Base-by-base conservation (phyloP, 2,113 vertebrate genomes). In the Sylvilagus bachmani region DNA sequence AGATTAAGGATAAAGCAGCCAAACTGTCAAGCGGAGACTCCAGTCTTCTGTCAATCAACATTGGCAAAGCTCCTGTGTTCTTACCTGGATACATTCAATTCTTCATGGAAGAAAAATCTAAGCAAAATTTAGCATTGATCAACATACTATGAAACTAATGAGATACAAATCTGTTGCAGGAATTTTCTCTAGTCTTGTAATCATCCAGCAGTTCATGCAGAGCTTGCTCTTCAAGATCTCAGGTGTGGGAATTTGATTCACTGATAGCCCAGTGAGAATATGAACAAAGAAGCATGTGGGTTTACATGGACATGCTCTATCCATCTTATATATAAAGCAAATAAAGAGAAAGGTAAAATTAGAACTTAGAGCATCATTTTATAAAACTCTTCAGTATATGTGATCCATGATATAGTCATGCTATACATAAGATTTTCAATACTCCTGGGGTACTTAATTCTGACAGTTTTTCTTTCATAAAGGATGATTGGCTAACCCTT, bases 81-180 rank as follows among this genome's bases (percentile, higher is more conserved):
- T 91, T 84, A 19, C 61, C 29, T 79, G 71, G n/a, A 64, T 29
- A 58, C 55, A 66, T 89, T 89, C 79, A 89, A 16, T 89, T 70
- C 33, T 83, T 77, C 16, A 21, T 36, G 17, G n/a, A 84, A 92
- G 49, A 24, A 66, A 55, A 81, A 29, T 31, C 78, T 77, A 31
- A 69, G 22, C 10, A 61, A 89, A 84, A 51, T 12, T 29, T 49
- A 38, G 19, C 70, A 70, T 36, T 78, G 31, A 31, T 78, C 62
- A 70, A 78, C 61, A 5, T 85, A 25, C 78, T 90, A 51, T 36
- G 70, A 69, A 75, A 84, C 49, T 13, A 13, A 55, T 67, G 62
- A 69, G 53, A 62, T 75, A 77, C 58, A 58, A 6, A 36, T 1
- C 69, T 77, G 53, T 13, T 51, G 38, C 5, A n/a, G 31, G 14